Base-by-base conservation (phyloP, 2,888 invertebrate species). In the Patella depressa region DNA sequence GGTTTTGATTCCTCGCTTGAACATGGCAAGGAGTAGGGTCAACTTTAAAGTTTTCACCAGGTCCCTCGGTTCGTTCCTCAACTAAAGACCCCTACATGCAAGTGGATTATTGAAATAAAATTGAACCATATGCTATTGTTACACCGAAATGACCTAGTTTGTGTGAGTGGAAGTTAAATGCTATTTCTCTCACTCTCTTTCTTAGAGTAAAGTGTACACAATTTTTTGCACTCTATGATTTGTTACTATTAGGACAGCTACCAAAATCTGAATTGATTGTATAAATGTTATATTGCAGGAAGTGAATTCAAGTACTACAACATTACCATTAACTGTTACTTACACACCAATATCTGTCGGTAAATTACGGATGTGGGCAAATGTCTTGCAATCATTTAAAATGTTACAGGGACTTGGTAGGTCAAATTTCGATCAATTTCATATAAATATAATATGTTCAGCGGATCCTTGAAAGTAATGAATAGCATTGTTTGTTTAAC, bases 301-400 rank as follows among this genome's bases (percentile, higher is more conserved):
- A 57, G 77, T 90, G 9, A 91, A 91, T 80, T 84, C 81, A 69
- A 87, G 80, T 53, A 80, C 83, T 5, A 79, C 93, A 55, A 93
- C 93, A 77, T 93, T 95, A 75, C 95, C 95, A 77, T 91, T 97
- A 45, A 94, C 94, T 14, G 93, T 96, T 70, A 92, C 93, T 71
- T 96, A 96, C 86, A 92, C 94, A 3, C 97, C 97, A 0, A 94
- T 95, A 3, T 94, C 96, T 0, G 94, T 96, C 81, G 97, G 97
- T 4, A 96, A 92, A 79, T 84, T 92, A 71, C 86, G 92, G n/a
- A 85, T 93, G 79, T 90, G 91, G 88, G 85, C 88, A 57, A 88
- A 88, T 71, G 90, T 91, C 81, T 82, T 88, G 54, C 85, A 90
- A 55, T 91, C 92, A 2, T 86, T 92, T 53, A 86, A 88, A 59